Conservation (phyloP, 2,797 vertebrate genomes). For the Octomys mimax region DNA sequence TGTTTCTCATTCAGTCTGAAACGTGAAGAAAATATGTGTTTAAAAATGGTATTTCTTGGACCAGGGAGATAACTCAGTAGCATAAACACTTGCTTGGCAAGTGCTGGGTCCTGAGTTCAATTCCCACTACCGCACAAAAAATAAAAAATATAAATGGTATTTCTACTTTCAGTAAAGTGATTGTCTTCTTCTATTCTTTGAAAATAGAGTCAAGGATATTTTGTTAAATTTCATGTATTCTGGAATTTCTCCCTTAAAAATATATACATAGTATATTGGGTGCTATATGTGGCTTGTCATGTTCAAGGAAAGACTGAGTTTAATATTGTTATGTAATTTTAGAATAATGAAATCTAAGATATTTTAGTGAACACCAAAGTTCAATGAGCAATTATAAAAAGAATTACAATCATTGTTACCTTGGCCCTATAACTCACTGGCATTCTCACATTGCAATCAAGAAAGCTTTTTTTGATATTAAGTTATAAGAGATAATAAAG, state of each 20-base stretch:
- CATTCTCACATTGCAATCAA: slow-evolving; percentile 51
- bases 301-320: not conserved
- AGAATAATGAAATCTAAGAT: slow-evolving; percentile 66
- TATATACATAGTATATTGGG: not conserved
- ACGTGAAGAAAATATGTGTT: not conserved
- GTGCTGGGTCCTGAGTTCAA: too few species aligned
- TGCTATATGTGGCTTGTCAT: not conserved
- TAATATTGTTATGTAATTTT: slow-evolving; percentile 70
- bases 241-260: not conserved
- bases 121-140: too few species aligned
- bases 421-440: slow-evolving; percentile 32
- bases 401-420: slow-evolving; percentile 48
- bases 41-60: too few species aligned
- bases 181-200: not conserved
- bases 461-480: slow-evolving; percentile 59
- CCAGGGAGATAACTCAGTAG: too few species aligned
- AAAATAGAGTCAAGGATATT: slow-evolving; percentile 16
- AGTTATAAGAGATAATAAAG: slow-evolving; percentile 64
- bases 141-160: not conserved
- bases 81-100: too few species aligned
- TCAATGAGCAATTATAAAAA: slow-evolving; percentile 70
- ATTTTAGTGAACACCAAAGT: slow-evolving; percentile 57
- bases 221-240: not conserved
- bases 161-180: not conserved
- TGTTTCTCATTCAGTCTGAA: not conserved